Conservation (phyloP, 2,797 vertebrate genomes). For the Onychomys leucogaster region DNA sequence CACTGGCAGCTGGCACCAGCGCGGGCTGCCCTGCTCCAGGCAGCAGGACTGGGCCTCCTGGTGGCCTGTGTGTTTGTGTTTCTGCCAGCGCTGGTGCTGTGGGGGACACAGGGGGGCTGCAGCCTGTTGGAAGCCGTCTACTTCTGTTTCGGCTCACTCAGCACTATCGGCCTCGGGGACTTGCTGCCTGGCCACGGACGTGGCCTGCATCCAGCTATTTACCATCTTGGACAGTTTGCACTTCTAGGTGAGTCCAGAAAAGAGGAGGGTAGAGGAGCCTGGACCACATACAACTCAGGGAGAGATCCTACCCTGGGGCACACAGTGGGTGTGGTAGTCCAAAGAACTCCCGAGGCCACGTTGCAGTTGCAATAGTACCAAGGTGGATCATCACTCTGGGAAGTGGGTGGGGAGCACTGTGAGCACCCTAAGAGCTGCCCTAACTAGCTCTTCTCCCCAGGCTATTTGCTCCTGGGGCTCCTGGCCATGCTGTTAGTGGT, state of each 20-base stretch:
- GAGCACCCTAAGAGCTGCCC: neutral
- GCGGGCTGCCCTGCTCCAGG: slow-evolving; percentile 82
- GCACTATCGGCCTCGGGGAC: slow-evolving; percentile 90
- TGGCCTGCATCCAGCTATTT: slow-evolving; percentile 77
- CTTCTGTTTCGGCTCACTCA: slow-evolving; percentile 91
- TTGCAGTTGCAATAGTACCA: neutral
- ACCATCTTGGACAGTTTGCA: slow-evolving; percentile 86
- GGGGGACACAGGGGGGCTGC: slow-evolving; percentile 83
- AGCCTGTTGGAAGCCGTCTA: slow-evolving; percentile 90
- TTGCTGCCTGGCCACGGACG: slow-evolving; percentile 81
- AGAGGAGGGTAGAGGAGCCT: neutral
- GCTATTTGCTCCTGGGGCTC: slow-evolving; percentile 90
- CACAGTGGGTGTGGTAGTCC: neutral
- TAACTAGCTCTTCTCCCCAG: slow-evolving; percentile 77
- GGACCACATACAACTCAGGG: no score
- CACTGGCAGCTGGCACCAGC: slow-evolving; percentile 83
- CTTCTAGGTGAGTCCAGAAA: slow-evolving; percentile 88
- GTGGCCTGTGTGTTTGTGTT: slow-evolving; percentile 85
- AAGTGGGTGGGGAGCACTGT: neutral
- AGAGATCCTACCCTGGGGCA: neutral
- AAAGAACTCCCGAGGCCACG: neutral
- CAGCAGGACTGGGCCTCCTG: slow-evolving; percentile 73
- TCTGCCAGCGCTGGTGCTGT: slow-evolving; percentile 88
- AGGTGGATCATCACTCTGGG: neutral
- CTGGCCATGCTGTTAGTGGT: slow-evolving; percentile 87